Conservation (phyloP, 2,888 invertebrate genomes). For the Athetis lepigone region DNA sequence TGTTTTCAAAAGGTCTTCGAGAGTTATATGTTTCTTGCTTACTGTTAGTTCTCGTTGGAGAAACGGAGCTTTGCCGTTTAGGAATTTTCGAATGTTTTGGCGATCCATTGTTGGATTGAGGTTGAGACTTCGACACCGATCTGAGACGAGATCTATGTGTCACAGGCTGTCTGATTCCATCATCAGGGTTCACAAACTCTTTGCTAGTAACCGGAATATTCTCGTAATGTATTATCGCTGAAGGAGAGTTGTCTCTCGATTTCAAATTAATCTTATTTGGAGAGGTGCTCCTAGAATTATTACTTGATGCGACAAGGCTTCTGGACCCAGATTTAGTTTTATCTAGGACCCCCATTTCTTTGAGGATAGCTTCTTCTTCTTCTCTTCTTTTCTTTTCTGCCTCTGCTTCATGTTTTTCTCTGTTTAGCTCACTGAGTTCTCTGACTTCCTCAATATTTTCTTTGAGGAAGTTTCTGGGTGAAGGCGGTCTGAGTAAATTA, state of each 20-base stretch:
- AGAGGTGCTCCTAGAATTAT: conserved; percentile 83
- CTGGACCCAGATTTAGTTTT: conserved; percentile 69
- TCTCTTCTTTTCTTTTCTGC: conserved; percentile 82
- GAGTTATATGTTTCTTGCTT: conserved; percentile 69
- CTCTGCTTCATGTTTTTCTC: conserved; percentile 87
- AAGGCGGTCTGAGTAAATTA: conserved; percentile 76
- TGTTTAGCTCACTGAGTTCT: conserved; percentile 86
- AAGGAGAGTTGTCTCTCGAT: conserved; percentile 86
- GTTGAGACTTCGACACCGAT: conserved; percentile 83
- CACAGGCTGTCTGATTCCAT: conserved; percentile 75
- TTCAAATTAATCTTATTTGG: conserved; percentile 81
- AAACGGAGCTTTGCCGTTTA: conserved; percentile 85
- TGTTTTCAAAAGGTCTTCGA: conserved; percentile 74
- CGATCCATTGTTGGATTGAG: conserved; percentile 86
- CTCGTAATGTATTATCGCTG: conserved; percentile 80
- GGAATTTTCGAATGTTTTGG: conserved; percentile 88
- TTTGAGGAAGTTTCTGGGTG: conserved; percentile 86
- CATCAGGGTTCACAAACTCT: conserved; percentile 76
- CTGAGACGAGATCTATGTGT: conserved; percentile 81
- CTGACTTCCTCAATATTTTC: conserved; percentile 88
- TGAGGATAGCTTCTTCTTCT: conserved; percentile 86
- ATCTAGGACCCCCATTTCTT: conserved; percentile 86
- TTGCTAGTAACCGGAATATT: conserved; percentile 73
- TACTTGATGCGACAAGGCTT: conserved; percentile 60
- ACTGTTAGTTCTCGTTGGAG: conserved; percentile 76